phyloP scores from a whole-genome alignment of 2,797 vertebrate species.

The Tapirus indicus region DNA sequence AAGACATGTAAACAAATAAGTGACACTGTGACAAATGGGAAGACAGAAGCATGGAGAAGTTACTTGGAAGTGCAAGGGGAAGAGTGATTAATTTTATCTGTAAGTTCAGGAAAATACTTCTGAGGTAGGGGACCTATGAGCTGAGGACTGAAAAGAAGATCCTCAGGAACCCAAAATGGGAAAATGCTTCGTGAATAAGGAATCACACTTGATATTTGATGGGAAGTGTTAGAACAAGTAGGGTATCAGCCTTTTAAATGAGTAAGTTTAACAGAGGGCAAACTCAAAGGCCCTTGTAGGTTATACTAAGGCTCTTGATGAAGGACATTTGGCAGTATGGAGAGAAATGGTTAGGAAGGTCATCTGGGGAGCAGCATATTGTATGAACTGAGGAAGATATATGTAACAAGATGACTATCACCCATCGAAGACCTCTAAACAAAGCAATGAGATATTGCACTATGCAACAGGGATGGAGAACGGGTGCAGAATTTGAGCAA shows the following conservation, averaged over 20 bases:
- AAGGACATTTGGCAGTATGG: neutral
- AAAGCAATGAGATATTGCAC: neutral
- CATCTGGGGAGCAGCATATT: too few species aligned
- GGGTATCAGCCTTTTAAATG: neutral
- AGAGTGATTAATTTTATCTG: neutral
- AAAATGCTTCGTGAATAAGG: neutral
- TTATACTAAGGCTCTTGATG: neutral
- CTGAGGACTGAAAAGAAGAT: neutral
- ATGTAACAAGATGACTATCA: neutral
- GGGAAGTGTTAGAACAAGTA: neutral
- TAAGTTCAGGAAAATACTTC: neutral
- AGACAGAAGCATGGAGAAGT: neutral
- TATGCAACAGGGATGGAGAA: neutral
- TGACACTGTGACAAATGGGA: neutral
- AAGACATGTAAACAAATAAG: neutral
- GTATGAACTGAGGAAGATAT: neutral
- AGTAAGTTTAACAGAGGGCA: neutral
- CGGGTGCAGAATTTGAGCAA: neutral
- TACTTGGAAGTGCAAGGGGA: neutral
- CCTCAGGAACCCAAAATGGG: neutral
- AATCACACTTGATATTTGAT: neutral
- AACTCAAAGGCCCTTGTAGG: neutral
- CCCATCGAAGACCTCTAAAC: neutral
- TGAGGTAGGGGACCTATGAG: neutral
- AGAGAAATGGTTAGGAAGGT: neutral